Conservation (phyloP, 2,888 invertebrate species). For the Acheta domesticus region DNA sequence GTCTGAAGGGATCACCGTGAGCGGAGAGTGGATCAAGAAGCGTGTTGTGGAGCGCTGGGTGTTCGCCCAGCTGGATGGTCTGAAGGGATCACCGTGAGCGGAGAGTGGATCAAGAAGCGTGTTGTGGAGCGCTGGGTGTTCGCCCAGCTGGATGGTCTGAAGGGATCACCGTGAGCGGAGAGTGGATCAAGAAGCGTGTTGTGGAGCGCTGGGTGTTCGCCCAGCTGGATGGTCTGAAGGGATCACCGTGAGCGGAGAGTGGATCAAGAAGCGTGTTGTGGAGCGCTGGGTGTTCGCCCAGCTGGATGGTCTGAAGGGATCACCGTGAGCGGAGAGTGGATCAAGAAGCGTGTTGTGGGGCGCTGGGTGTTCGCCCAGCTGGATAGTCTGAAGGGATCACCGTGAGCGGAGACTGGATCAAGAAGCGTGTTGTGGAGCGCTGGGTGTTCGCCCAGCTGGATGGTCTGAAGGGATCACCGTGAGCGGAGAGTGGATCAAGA, state of each 20-base stretch:
- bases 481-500: background rate
- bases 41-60: background rate
- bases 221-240: conserved; percentile 21
- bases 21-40: background rate
- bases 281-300: conserved; percentile 21
- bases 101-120: no score
- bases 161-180: background rate
- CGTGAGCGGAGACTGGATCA: background rate
- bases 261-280: no score
- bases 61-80: conserved; percentile 25
- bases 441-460: conserved; percentile 24
- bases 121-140: background rate
- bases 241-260: background rate
- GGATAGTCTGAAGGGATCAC: background rate
- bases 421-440: background rate
- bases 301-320: conserved; percentile 18
- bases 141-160: conserved; percentile 23
- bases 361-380: conserved; percentile 23
- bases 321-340: background rate
- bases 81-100: background rate
- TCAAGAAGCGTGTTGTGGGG: no score
- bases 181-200: no score
- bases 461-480: background rate
- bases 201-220: background rate
- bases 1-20: background rate